Base-by-base conservation (phyloP, 1,140 invertebrate species). In the Berghia stephanieae region DNA sequence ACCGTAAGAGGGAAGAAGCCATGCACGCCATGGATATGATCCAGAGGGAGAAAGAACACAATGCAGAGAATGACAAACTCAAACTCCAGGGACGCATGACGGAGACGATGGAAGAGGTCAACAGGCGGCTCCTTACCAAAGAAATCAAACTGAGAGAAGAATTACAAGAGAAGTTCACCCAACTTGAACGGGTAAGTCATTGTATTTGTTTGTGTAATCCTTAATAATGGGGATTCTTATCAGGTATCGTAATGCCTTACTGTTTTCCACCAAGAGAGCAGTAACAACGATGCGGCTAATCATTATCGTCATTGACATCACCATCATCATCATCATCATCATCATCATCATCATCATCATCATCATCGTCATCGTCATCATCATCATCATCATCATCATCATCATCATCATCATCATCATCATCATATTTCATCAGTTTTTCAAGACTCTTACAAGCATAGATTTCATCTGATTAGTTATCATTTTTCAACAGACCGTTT, bases 81-180 rank as follows among this genome's bases (percentile, higher is more conserved):
- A 79, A 80, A 43, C 69, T 88, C 27, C 86, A 84, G 57, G 81
- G 80, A 43, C 81, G 84, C 70, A 77, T 89, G 4, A 81, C 83
- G 4, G 88, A 89, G 68, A 84, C 81, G 8, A 78, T 86, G 49
- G 88, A 89, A 57, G 87, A 89, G 71, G 81, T 88, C 18, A 89
- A 88, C 80, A 87, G 87, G 70, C 82, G 82, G 71, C 63, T 89
- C 4, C 75, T 87, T n/a, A 72, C 81, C 16, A 88, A 88, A 70
- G 88, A 89, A 79, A 86, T 89, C 57, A 88, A 88, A 78, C 80
- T 89, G 0, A 79, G 86, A 57, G 88, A 89, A 73, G 88, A 89
- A 66, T 80, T 85, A 38, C 86, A 87, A 66, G 82, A 85, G 13
- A 87, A 86, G 79, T 85, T 81, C 68, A 60, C 81, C 55, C 84